Conservation (phyloP, 2,888 invertebrate species). For the Eumacrocentrus americanus region DNA sequence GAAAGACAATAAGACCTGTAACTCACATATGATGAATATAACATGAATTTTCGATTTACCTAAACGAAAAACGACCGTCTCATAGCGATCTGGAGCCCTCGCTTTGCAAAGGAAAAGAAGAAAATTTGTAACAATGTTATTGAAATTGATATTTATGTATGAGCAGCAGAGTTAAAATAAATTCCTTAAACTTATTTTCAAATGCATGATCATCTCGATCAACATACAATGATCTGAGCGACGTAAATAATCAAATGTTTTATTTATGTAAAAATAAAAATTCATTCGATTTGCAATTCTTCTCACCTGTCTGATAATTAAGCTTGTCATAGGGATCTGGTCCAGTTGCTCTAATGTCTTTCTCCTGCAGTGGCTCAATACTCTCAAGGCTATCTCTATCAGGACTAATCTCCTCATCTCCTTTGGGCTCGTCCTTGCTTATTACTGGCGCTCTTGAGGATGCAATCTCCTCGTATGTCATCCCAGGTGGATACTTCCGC, state of each 20-base stretch:
- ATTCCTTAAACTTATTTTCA: constrained; percentile 1
- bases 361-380: constrained; percentile 56
- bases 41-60: constrained; percentile 52
- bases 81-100: constrained; percentile 59
- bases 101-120: constrained; percentile 48
- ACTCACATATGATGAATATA: constrained; percentile 33
- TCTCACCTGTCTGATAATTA: constrained; percentile 59
- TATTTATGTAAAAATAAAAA: not conserved
- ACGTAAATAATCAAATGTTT: not conserved
- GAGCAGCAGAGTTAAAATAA: not conserved
- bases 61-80: constrained; percentile 59
- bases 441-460: constrained; percentile 50
- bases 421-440: constrained; percentile 39
- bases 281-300: not conserved
- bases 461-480: constrained; percentile 59
- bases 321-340: constrained; percentile 63
- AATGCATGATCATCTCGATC: not conserved
- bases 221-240: not conserved
- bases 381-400: constrained; percentile 54
- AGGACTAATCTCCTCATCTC: constrained; percentile 46
- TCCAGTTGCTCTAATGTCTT: constrained; percentile 59
- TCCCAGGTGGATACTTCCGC: constrained; percentile 56
- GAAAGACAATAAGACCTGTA: constrained; percentile 28
- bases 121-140: constrained; percentile 1
- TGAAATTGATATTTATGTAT: not conserved